Evolutionary conservation across 2,888 invertebrate genomes (phyloP).

Genomic region (Apamea sordens): DNA sequence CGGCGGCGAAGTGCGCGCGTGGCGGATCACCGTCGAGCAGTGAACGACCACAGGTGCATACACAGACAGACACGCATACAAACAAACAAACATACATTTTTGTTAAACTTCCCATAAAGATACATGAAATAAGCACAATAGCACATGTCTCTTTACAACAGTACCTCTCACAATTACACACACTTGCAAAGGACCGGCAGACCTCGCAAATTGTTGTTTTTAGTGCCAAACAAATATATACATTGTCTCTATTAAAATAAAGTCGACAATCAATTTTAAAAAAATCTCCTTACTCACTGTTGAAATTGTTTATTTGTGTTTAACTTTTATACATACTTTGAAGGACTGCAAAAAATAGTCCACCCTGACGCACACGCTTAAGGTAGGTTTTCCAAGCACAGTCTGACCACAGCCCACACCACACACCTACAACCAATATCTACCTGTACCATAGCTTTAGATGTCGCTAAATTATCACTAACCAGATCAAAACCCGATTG

Average conservation of each 20-base stretch:
- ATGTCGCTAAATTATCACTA: slow-evolving; percentile 60
- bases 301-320: neutral
- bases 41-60: slow-evolving; percentile 76
- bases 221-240: neutral
- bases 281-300: neutral
- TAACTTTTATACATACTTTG: neutral
- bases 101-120: neutral
- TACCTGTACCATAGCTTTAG: slow-evolving; percentile 48
- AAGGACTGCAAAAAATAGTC: neutral
- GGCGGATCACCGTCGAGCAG: slow-evolving; percentile 88
- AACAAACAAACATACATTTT: slow-evolving; percentile 6
- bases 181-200: neutral
- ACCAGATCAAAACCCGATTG: slow-evolving; percentile 29
- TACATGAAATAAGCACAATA: neutral
- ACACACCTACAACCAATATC: neutral
- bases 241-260: neutral
- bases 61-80: slow-evolving; percentile 44
- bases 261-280: neutral
- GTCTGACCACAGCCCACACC: neutral
- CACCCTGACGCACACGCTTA: neutral
- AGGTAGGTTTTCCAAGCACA: slow-evolving; percentile 2
- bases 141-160: neutral
- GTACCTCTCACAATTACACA: neutral
- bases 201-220: neutral
- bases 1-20: slow-evolving; percentile 93